These are phyloP conservation scores for Pteronura brasiliensis DNA, from an alignment of 2,113 vertebrate species.

Conservation along the genomic window DNA sequence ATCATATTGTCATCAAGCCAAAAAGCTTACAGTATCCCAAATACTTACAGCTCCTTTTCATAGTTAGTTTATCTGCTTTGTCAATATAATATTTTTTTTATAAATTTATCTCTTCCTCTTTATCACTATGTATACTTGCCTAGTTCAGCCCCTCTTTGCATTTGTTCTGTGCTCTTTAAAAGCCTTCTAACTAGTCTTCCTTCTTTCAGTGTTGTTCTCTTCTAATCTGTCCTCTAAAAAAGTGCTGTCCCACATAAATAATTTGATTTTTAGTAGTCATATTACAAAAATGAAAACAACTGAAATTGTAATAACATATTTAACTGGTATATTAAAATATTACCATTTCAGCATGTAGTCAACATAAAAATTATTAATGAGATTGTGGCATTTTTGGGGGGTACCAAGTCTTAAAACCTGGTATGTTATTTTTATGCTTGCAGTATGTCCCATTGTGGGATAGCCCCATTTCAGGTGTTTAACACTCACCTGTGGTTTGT, in stretches of 20 bases:
- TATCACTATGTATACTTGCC: background rate
- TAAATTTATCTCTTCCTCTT: background rate
- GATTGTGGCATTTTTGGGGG: background rate
- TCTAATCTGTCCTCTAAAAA: background rate
- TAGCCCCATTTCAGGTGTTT: background rate
- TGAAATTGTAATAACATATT: background rate
- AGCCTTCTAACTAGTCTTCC: background rate
- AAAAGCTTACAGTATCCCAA: background rate
- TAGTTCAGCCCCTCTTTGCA: background rate
- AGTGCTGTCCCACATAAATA: background rate
- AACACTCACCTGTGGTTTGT: background rate
- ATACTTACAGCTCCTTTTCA: background rate
- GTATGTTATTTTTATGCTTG: background rate
- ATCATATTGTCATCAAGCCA: background rate
- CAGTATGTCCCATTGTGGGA: background rate
- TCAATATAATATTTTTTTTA: background rate
- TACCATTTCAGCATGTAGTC: background rate
- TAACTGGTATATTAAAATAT: background rate
- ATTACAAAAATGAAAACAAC: background rate
- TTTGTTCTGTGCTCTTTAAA: background rate
- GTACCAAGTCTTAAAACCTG: background rate
- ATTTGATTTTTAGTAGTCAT: background rate
- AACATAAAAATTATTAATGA: background rate
- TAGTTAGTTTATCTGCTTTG: background rate
- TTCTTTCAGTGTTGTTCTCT: background rate